Base-by-base conservation (phyloP, 2,888 invertebrate genomes). In the Cataglyphis albicans region DNA sequence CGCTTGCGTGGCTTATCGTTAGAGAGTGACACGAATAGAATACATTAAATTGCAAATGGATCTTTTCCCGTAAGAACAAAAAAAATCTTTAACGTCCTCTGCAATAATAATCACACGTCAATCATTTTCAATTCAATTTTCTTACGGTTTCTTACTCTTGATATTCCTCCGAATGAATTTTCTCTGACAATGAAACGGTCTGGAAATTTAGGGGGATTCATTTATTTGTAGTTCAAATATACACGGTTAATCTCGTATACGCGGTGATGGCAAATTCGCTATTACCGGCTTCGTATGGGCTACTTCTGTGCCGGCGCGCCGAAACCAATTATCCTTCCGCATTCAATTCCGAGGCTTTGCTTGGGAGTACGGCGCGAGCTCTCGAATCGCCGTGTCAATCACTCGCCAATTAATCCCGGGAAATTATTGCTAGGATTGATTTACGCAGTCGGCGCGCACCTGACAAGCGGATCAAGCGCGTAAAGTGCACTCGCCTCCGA, bases 391-490 rank as follows among this genome's bases (percentile, higher is more conserved):
- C 88, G 84, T 86, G 89, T 89, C 89, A 89, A 89, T 89, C 89
- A 89, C 86, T 89, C 86, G 90, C 89, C 88, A 89, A 89, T 89
- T 89, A 89, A 89, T 89, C 88, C 75, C 65, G 84, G 86, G 86
- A 89, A 89, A 89, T 89, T 88, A 89, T 89, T 88, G 88, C 89
- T 89, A 80, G 90, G 89, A 83, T 90, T 87, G 88, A 88, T 84
- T 87, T 86, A 70, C 81, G 44, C 75, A 82, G 85, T 84, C 61
- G 75, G 84, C 86, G 85, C 85, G 86, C 84, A 84, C 74, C 84
- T 86, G 87, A 87, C 88, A 87, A 89, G 83, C 82, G 65, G 85
- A 89, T 87, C 88, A 87, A 87, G 84, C 87, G 84, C 85, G 80
- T 83, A 84, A 87, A 88, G 85, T 88, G 89, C 88, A 89, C 85